Base-by-base conservation (phyloP, 2,797 vertebrate species). In the Sebastes glaucus region DNA sequence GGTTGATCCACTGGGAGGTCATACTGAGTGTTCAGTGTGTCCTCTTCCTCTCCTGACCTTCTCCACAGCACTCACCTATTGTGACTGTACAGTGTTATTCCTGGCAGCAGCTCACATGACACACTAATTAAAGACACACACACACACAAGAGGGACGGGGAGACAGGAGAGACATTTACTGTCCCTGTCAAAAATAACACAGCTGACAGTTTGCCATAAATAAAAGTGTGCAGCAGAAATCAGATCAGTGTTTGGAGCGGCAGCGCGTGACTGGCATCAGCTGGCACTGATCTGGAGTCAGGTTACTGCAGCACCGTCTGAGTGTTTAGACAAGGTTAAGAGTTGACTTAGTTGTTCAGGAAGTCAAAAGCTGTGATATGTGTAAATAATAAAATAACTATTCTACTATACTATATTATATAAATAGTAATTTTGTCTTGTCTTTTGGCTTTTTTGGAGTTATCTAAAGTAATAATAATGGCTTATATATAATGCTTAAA, bases 21-120 rank as follows among this genome's bases (percentile, higher is more conserved):
- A 16, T 16, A 11, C 9, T 55, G 38, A 52, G 55, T 14, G 59
- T 63, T 57, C 7, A 53, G 14, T 2, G 7, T 32, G 57, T 55
- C 66, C 14, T 68, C 25, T 33, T 7, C 23, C 62, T 35, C 83
- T n/a, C 9, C 57, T 79, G 75, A 81, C 82, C 80, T 49, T 79
- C 16, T 75, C 55, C 16, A 18, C 61, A 23, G 16, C 28, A 4
- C 55, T 71, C 53, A 61, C 69, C 77, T 71, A n/a, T 59, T 79
- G 67, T 71, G 25, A 14, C 46, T 20, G 61, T 14, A n/a, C 56
- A 7, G 20, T 35, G 10, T 83, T 89, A 91, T 87, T 92, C 71
- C 35, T 79, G 86, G 84, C 77, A 56, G 65, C 32, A 11, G 83
- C 25, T 86, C 81, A 80, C 73, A 33, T 87, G 83, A 85, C 71